Evolutionary conservation across 2,888 invertebrate genomes (phyloP), one percentile per base, ranked within the genome.

Genomic region (Bugulina stolonifera): DNA sequence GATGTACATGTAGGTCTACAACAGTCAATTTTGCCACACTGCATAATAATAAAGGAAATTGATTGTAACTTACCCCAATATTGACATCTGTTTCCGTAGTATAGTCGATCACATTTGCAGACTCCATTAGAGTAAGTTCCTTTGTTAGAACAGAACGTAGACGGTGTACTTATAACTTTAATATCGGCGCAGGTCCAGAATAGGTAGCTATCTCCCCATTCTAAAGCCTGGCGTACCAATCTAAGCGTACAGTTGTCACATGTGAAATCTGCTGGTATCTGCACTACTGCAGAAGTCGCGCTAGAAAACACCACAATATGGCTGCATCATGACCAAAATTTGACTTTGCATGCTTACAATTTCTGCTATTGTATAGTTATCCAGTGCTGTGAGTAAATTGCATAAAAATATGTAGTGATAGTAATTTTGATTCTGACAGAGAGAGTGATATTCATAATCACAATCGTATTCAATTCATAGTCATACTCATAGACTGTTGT

Each of bases 181-280:
- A 97, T 91, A 85, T 97, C 96, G 1, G 95, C 92, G 82, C 97
- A 97, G 0, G 94, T 94, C 93, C 94, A 95, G 87, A 97, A 96
- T 75, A 91, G 87, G 85, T 95, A 96, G 78, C 87, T 89, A 72
- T 88, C 86, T 0, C 90, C 89, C 94, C 94, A 96, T 86, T 98
- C 96, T 32, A 89, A 89, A 0, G 96, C 96, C 85, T 96, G 93
- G 0, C 96, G 87, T 72, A 94, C 88, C 76, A 98, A 87, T 74
- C 96, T 89, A 54, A 98, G 87, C 0, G 94, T 93, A 84, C 97
- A 98, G 84, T 94, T 92, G 73, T 88, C 87, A 82, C 97, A 98
- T 55, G 89, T 89, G 80, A 93, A 91, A 84, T 92, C 90, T 55
- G 87, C 85, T 0, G 96, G 95, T 69, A 97, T 86, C 71, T 89